A percentile compares a stretch with the other conserved stretches of the same genome.
Conservation (phyloP, 1,140 invertebrate genomes). For the Saccostrea glomerata region DNA sequence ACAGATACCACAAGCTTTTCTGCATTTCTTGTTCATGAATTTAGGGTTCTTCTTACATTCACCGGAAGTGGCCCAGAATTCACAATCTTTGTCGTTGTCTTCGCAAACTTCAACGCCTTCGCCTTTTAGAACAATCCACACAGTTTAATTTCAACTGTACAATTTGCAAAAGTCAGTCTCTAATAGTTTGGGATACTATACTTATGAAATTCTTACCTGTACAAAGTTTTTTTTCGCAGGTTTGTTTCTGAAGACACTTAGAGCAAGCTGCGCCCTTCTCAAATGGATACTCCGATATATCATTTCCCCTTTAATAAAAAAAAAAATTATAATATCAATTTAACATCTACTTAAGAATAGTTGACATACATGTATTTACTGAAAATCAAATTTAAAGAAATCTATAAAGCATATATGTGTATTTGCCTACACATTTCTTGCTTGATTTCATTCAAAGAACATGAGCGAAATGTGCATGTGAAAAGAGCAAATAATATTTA, state of each 20-base stretch:
- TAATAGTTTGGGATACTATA: background rate
- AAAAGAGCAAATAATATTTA: background rate
- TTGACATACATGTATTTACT: too few species aligned
- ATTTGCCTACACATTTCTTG: too few species aligned
- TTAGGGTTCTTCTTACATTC: constrained; percentile 44
- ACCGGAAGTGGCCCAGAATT: constrained; percentile 27
- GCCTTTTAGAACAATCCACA: background rate
- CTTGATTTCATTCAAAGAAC: too few species aligned
- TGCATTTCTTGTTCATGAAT: constrained; percentile 48
- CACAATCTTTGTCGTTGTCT: constrained; percentile 39
- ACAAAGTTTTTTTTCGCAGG: background rate
- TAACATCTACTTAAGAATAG: too few species aligned
- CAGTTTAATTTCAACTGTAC: background rate
- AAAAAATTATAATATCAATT: background rate
- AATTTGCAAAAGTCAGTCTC: background rate
- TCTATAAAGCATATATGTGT: too few species aligned
- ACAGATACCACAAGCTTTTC: constrained; percentile 46
- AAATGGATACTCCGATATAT: constrained; percentile 42
- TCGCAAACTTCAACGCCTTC: constrained; percentile 43
- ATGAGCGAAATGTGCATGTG: background rate
- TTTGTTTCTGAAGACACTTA: constrained; percentile 37
- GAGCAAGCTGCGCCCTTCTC: constrained; percentile 36
- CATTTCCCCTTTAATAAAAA: constrained; percentile 52
- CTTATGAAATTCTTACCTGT: background rate
- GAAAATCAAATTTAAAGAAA: too few species aligned